Conservation (phyloP, 2,797 vertebrate genomes). For the Melanotaenia parkinsoni region DNA sequence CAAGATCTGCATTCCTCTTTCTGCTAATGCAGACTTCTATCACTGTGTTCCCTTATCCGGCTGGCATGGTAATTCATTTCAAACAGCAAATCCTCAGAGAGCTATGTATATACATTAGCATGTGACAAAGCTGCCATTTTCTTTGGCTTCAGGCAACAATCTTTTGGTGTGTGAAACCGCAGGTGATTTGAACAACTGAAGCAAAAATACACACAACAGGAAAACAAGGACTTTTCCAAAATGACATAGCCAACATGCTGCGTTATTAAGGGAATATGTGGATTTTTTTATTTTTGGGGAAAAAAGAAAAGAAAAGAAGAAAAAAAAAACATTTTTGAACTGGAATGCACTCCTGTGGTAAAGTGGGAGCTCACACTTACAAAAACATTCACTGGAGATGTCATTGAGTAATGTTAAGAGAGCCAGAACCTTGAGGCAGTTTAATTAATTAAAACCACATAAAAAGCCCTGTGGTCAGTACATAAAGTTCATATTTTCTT, state of each 20-base stretch:
- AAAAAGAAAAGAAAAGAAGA: not conserved
- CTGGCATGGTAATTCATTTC: conserved; percentile 34
- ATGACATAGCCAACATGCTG: conserved; percentile 14
- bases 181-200: conserved; percentile 46
- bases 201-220: conserved; percentile 12
- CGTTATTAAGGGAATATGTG: conserved; percentile 12
- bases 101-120: conserved; percentile 43
- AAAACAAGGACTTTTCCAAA: conserved; percentile 12
- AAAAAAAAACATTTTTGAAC: not conserved
- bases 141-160: conserved; percentile 26
- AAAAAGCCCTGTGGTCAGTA: conserved; percentile 26
- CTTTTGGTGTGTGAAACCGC: conserved; percentile 16
- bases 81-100: conserved; percentile 35
- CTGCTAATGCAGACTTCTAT: conserved; percentile 22
- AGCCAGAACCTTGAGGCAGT: not conserved
- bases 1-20: conserved; percentile 30
- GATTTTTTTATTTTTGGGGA: not conserved
- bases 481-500: conserved; percentile 6
- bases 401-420: conserved; percentile 13
- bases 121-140: conserved; percentile 38
- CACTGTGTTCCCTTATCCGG: conserved; percentile 32
- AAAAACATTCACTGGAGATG: conserved; percentile 1
- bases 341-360: not conserved
- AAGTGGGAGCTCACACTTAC: not conserved
- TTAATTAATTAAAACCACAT: conserved; percentile 18